phyloP scores from a whole-genome alignment of 1,140 invertebrate genomes.

The Temnothorax longispinosus region DNA sequence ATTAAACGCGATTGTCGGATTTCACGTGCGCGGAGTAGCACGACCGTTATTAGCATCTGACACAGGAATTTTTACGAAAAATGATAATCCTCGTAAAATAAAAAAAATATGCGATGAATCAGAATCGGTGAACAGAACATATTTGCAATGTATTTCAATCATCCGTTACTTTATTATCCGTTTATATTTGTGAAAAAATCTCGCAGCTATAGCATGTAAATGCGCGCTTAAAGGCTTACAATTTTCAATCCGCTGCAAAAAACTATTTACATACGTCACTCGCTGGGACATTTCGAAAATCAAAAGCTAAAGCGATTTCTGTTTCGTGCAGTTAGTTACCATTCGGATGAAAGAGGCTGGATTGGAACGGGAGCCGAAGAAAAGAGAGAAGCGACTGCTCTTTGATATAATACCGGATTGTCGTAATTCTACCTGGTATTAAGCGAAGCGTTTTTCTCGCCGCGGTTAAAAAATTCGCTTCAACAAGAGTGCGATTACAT shows the following conservation, averaged over 20 bases:
- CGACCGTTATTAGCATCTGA: slow-evolving; percentile 1
- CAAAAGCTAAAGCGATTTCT: slow-evolving; percentile 31
- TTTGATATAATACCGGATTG: slow-evolving; percentile 52
- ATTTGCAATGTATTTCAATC: slow-evolving; percentile 32
- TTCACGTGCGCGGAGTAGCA: neutral
- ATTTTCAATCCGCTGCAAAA: slow-evolving; percentile 16
- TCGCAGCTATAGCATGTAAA: slow-evolving; percentile 18
- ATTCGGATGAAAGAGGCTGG: neutral
- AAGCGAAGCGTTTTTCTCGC: slow-evolving; percentile 35
- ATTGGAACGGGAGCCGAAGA: slow-evolving; percentile 9
- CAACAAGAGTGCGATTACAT: slow-evolving; percentile 42
- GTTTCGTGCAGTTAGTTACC: slow-evolving; percentile 21
- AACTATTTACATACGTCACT: slow-evolving; percentile 16
- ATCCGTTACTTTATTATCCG: slow-evolving; percentile 39
- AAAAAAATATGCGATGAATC: neutral
- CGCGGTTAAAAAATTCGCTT: slow-evolving; percentile 46
- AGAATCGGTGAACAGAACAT: neutral
- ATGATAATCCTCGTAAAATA: slow-evolving; percentile 10
- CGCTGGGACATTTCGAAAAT: slow-evolving; percentile 25
- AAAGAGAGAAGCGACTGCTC: slow-evolving; percentile 20
- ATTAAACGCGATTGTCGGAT: slow-evolving; percentile 30
- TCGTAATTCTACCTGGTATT: slow-evolving; percentile 29
- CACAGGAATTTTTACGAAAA: slow-evolving; percentile 11
- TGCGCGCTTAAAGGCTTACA: slow-evolving; percentile 25
- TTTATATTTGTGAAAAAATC: slow-evolving; percentile 24